phyloP scores from a whole-genome alignment of 2,888 invertebrate species.

The Zygogramma bicolorata region DNA sequence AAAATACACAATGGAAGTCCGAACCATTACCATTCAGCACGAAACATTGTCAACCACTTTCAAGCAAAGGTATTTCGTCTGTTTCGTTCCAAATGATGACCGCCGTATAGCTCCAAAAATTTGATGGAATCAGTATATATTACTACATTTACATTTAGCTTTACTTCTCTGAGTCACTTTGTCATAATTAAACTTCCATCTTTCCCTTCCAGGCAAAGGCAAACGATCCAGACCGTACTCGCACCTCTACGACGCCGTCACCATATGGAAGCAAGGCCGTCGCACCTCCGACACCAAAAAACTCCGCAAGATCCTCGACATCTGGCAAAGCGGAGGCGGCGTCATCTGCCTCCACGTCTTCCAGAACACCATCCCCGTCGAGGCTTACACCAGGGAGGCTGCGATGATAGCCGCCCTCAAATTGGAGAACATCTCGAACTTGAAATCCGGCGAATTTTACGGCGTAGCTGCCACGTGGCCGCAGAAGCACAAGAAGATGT shows the following conservation, averaged over 20 bases:
- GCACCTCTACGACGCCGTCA: conserved; percentile 91
- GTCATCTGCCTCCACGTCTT: conserved; percentile 93
- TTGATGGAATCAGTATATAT: too few species aligned
- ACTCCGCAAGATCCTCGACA: conserved; percentile 83
- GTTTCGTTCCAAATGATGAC: too few species aligned
- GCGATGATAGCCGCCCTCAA: conserved; percentile 93
- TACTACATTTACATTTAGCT: too few species aligned
- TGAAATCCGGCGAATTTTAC: conserved; percentile 85
- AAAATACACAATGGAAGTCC: too few species aligned
- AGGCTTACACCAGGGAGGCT: conserved; percentile 95
- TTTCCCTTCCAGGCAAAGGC: conserved; percentile 71
- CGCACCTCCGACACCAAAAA: conserved; percentile 71
- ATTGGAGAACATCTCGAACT: conserved; percentile 80
- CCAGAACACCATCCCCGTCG: conserved; percentile 89
- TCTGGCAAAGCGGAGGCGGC: conserved; percentile 87
- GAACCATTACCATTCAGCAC: too few species aligned
- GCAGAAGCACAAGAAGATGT: conserved; percentile 74
- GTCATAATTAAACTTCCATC: too few species aligned
- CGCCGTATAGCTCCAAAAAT: too few species aligned
- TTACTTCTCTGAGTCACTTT: too few species aligned
- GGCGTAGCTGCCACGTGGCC: conserved; percentile 83
- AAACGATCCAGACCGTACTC: conserved; percentile 89
- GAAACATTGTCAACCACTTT: too few species aligned
- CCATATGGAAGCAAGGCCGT: conserved; percentile 71
- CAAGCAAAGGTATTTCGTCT: too few species aligned